phyloP scores from a whole-genome alignment of 2,113 vertebrate species.

The Zosterops lateralis region DNA sequence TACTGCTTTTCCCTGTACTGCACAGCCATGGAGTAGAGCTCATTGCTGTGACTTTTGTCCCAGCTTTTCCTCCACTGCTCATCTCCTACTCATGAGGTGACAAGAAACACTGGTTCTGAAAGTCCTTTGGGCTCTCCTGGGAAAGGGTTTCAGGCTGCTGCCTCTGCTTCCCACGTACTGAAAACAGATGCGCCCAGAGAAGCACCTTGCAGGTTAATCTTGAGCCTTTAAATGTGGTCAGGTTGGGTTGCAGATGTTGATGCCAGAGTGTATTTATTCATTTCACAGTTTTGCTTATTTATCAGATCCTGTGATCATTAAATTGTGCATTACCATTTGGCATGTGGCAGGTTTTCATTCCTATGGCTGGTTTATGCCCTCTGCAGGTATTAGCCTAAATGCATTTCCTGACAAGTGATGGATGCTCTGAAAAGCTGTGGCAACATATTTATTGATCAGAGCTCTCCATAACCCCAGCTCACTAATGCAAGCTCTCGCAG shows the following conservation, averaged over 20 bases:
- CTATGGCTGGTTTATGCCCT: conserved; percentile 51
- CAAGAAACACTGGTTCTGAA: neutral
- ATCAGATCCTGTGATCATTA: conserved; percentile 59
- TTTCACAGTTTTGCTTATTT: conserved; percentile 65
- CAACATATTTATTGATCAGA: conserved; percentile 63
- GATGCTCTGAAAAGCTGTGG: conserved; percentile 14
- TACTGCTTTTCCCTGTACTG: neutral
- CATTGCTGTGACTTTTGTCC: neutral
- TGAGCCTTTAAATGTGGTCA: neutral
- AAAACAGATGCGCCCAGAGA: neutral
- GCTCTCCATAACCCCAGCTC: conserved; percentile 47
- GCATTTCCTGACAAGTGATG: conserved; percentile 64
- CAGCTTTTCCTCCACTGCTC: neutral
- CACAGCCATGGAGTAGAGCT: neutral
- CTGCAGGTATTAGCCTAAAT: conserved; percentile 64
- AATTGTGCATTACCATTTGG: conserved; percentile 69
- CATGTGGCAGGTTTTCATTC: conserved; percentile 60
- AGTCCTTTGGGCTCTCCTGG: neutral
- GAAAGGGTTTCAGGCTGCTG: neutral
- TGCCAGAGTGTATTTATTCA: conserved; percentile 58
- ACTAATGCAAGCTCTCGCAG: conserved; percentile 33
- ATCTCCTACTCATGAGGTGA: neutral
- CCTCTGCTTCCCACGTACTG: neutral
- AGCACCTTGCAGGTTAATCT: conserved; percentile 41
- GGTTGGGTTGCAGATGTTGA: conserved; percentile 28